These are phyloP conservation scores for Gulo gulo DNA, from an alignment of 2,113 vertebrate genomes.

Conservation along the genomic window DNA sequence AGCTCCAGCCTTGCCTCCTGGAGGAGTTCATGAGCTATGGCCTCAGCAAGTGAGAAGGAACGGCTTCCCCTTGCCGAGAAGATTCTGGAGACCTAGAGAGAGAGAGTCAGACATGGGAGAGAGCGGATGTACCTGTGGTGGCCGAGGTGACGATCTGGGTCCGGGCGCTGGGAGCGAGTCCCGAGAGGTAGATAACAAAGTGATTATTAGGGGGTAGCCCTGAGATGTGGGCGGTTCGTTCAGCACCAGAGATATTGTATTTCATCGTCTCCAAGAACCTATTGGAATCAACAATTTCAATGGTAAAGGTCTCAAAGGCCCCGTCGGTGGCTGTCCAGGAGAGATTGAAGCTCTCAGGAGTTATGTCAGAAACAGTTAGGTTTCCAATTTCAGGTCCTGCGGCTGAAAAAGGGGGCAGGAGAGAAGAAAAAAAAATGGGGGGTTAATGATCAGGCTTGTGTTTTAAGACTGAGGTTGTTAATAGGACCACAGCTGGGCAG, in stretches of 20 bases:
- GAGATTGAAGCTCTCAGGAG: conserved; percentile 92
- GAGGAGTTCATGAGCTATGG: background rate
- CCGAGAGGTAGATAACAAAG: conserved; percentile 95
- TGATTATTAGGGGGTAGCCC: conserved; percentile 93
- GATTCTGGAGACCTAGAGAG: conserved; percentile 52
- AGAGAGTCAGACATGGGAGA: conserved; percentile 62
- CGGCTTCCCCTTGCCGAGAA: conserved; percentile 72
- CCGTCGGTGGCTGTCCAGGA: conserved; percentile 89
- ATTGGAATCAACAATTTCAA: conserved; percentile 98
- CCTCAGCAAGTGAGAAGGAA: background rate
- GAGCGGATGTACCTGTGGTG: conserved; percentile 90
- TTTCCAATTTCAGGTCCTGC: conserved; percentile 87
- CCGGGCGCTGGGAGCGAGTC: conserved; percentile 85
- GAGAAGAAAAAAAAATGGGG: conserved; percentile 80
- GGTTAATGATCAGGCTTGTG: conserved; percentile 6
- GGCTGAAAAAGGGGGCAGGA: conserved; percentile 84
- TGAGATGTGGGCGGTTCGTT: conserved; percentile 86
- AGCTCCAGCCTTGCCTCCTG: background rate
- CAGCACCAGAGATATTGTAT: conserved; percentile 88
- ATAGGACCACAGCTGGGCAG: background rate
- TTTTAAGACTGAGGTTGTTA: background rate
- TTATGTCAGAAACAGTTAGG: conserved; percentile 89
- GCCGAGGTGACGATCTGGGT: conserved; percentile 90
- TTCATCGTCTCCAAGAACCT: conserved; percentile 91
- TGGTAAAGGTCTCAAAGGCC: conserved; percentile 89